Percentiles rank a stretch among this genome's conserved stretches.
phyloP scores from a whole-genome alignment of 2,888 invertebrate genomes.

The Ptychoptera contaminata region DNA sequence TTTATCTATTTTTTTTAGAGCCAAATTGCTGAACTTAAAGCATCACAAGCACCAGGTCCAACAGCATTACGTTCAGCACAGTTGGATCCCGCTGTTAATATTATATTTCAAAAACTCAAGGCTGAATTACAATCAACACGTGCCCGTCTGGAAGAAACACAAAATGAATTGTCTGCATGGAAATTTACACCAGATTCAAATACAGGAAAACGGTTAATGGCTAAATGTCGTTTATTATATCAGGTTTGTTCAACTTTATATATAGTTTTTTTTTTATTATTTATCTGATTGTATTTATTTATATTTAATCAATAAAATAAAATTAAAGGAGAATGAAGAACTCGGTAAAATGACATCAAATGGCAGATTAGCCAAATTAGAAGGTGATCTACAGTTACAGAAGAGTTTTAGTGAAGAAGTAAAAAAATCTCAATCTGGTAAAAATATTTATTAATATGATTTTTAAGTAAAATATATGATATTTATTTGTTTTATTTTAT shows the following conservation, averaged over 20 bases:
- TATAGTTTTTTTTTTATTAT: not conserved
- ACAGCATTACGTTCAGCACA: constrained; percentile 65
- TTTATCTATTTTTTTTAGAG: constrained; percentile 38
- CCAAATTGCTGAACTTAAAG: constrained; percentile 87
- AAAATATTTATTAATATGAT: constrained; percentile 10
- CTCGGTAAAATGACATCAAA: constrained; percentile 90
- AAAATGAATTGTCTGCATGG: constrained; percentile 95
- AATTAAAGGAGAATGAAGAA: constrained; percentile 72
- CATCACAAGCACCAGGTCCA: constrained; percentile 64
- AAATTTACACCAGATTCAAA: constrained; percentile 99
- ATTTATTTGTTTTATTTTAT: constrained; percentile 2
- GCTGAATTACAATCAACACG: constrained; percentile 80
- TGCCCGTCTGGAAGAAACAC: constrained; percentile 87
- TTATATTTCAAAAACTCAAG: constrained; percentile 78
- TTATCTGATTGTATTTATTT: not conserved
- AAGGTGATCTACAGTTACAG: constrained; percentile 87
- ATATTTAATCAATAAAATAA: not conserved
- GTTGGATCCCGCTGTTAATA: constrained; percentile 90
- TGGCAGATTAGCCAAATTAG: constrained; percentile 85
- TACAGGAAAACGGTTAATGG: constrained; percentile 95
- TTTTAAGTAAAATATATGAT: not conserved
- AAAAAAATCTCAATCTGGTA: constrained; percentile 89
- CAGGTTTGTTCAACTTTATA: too few relatives aligned
- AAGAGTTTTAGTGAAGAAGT: constrained; percentile 93
- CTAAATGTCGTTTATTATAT: constrained; percentile 84